Conservation (phyloP, 2,797 vertebrate genomes). For the Eulemur coronatus region DNA sequence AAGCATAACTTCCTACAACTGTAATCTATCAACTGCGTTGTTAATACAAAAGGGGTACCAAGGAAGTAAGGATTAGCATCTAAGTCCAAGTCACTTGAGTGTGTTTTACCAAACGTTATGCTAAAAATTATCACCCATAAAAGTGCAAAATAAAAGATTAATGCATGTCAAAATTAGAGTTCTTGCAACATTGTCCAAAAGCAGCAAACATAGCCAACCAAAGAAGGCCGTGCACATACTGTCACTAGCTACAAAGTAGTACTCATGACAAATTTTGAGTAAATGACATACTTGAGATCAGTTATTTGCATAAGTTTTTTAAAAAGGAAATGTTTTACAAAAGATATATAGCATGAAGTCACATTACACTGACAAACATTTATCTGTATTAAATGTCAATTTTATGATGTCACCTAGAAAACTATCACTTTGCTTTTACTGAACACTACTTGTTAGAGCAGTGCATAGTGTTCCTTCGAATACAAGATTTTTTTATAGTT, state of each 20-base stretch:
- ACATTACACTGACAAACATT: slow-evolving; percentile 78
- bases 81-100: slow-evolving; percentile 79
- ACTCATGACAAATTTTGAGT: slow-evolving; percentile 77
- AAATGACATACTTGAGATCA: slow-evolving; percentile 79
- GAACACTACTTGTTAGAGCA: slow-evolving; percentile 78
- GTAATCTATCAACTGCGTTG: slow-evolving; percentile 80
- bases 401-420: slow-evolving; percentile 73
- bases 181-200: slow-evolving; percentile 78
- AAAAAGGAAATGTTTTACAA: slow-evolving; percentile 77
- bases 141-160: slow-evolving; percentile 82
- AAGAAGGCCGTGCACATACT: slow-evolving; percentile 70
- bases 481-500: slow-evolving; percentile 57
- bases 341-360: slow-evolving; percentile 75
- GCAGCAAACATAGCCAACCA: slow-evolving; percentile 76
- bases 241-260: slow-evolving; percentile 76
- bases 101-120: slow-evolving; percentile 78
- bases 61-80: slow-evolving; percentile 78
- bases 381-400: slow-evolving; percentile 77
- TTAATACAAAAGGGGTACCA: slow-evolving; percentile 81
- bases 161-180: slow-evolving; percentile 77
- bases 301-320: slow-evolving; percentile 63
- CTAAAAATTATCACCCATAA: slow-evolving; percentile 82
- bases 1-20: slow-evolving; percentile 77
- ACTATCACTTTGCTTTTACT: slow-evolving; percentile 73
- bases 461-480: slow-evolving; percentile 76